Evolutionary conservation across 2,113 vertebrate genomes (phyloP).

Genomic region (Aix galericulata): DNA sequence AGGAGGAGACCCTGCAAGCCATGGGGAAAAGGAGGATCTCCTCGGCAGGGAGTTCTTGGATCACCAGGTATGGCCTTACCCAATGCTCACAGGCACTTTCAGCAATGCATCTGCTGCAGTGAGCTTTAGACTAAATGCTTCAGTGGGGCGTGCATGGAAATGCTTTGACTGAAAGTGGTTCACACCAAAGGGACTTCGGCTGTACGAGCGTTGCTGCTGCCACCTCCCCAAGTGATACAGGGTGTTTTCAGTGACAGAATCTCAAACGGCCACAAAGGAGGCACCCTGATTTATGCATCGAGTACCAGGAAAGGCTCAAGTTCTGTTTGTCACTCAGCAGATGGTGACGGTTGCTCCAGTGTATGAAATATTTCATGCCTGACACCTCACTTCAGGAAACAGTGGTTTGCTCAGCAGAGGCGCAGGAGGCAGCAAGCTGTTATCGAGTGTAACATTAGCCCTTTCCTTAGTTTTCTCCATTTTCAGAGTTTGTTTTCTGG

Average conservation of each 20-base stretch:
- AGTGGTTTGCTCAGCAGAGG: conserved; percentile 62
- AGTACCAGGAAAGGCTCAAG: conserved; percentile 27
- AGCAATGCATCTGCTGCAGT: background rate
- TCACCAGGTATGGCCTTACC: background rate
- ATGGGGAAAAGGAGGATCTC: background rate
- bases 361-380: conserved; percentile 48
- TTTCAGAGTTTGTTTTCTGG: background rate
- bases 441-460: background rate
- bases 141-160: background rate
- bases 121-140: accelerated
- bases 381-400: conserved; percentile 61
- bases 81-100: background rate
- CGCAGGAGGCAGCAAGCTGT: conserved; percentile 20
- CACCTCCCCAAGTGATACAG: background rate
- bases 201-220: background rate
- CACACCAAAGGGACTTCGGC: background rate
- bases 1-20: background rate
- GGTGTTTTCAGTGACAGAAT: background rate
- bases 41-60: background rate
- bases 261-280: background rate
- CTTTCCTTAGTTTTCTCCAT: background rate
- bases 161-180: accelerated
- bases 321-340: conserved; percentile 43
- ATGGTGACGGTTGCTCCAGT: conserved; percentile 37
- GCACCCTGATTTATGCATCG: conserved; percentile 25